These are phyloP conservation scores for Philopedon plagiatum DNA, from an alignment of 2,888 invertebrate species.

Conservation along the genomic window DNA sequence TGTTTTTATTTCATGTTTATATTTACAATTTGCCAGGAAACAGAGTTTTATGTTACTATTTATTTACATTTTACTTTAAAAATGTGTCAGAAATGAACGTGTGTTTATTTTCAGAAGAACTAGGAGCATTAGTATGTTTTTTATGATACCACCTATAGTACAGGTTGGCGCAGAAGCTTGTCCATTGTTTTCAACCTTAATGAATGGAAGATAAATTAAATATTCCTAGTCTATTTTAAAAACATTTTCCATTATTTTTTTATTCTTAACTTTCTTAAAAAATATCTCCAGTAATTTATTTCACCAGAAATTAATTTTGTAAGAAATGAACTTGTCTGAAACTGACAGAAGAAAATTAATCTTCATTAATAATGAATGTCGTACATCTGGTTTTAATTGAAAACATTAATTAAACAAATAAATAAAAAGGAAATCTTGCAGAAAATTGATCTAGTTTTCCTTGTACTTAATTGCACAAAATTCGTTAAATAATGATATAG, in stretches of 20 bases:
- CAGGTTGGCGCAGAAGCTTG: too few species aligned
- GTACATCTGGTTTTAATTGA: constrained; percentile 35
- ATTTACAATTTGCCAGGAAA: not conserved
- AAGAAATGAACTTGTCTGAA: not conserved
- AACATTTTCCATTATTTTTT: too few species aligned
- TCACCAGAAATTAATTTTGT: too few species aligned
- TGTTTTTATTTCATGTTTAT: not conserved
- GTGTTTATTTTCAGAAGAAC: too few species aligned
- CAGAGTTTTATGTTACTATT: constrained; percentile 4
- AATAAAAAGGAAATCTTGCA: constrained; percentile 30
- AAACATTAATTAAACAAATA: constrained; percentile 29
- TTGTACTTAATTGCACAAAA: constrained; percentile 37
- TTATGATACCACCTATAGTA: too few species aligned
- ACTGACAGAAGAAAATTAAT: not conserved
- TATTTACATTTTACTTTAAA: not conserved
- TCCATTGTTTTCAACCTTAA: too few species aligned
- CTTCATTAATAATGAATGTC: constrained; percentile 8
- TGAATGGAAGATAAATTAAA: too few species aligned
- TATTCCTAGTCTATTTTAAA: too few species aligned
- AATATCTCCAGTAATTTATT: too few species aligned
- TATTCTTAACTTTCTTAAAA: too few species aligned
- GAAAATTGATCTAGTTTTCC: constrained; percentile 42
- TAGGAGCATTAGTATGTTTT: too few species aligned
- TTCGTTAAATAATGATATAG: constrained; percentile 29
- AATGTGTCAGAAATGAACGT: too few species aligned